These are phyloP conservation scores for Agonopterix arenella DNA, from an alignment of 2,888 invertebrate species.

Conservation along the genomic window DNA sequence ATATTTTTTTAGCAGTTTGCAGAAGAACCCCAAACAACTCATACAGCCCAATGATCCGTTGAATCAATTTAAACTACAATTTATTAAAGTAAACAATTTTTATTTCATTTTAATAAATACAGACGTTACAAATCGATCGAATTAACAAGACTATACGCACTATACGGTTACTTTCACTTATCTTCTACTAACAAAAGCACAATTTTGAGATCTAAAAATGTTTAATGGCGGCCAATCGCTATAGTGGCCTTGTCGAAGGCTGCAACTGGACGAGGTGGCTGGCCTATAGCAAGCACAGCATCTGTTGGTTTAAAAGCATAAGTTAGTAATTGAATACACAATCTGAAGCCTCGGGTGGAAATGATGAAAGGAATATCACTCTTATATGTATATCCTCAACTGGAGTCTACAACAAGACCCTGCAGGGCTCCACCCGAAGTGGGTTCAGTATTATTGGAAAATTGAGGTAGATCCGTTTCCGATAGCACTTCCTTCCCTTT, in stretches of 20 bases:
- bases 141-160: conserved; percentile 9
- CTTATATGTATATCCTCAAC: too few relatives aligned
- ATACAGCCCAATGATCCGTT: too few relatives aligned
- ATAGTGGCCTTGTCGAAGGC: conserved; percentile 65
- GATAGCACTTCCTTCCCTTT: too few relatives aligned
- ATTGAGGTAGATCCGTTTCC: too few relatives aligned
- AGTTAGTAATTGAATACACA: background rate
- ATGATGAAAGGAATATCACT: too few relatives aligned
- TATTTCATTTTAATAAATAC: background rate
- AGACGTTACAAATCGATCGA: conserved; percentile 11
- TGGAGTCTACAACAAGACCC: too few relatives aligned
- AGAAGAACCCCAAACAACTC: too few relatives aligned
- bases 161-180: conserved; percentile 5
- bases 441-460: too few relatives aligned
- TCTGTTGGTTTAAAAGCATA: conserved; percentile 33
- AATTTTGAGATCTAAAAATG: background rate
- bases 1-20: too few relatives aligned
- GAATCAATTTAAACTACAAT: too few relatives aligned
- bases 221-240: conserved; percentile 37
- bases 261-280: conserved; percentile 61
- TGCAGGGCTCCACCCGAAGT: too few relatives aligned
- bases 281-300: conserved; percentile 62
- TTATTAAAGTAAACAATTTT: background rate
- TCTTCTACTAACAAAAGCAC: conserved; percentile 1
- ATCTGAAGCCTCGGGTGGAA: too few relatives aligned